Evolutionary conservation across 2,113 vertebrate species (phyloP), one percentile per base, ranked within the genome.

Genomic region (Percopsis transmontana): DNA sequence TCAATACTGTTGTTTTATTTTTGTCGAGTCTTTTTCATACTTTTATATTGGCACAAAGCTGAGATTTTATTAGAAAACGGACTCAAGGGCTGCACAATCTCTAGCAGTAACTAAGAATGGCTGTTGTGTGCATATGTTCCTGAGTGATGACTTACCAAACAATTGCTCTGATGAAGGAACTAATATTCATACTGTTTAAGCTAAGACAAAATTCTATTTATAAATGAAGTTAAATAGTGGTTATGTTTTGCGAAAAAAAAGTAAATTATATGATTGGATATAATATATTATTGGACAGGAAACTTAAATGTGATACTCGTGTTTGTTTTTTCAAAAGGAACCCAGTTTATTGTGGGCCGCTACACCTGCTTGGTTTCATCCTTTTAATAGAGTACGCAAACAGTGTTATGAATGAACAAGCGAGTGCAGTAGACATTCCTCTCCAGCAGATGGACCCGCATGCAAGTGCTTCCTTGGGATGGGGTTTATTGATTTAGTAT

Each of bases 381-480:
- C 58, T 7, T 62, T 42, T 18, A n/a, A 5, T 15, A 33, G 54
- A 38, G 20, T 12, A 27, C 23, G 1, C 59, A 67, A 74, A 66
- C 66, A 65, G 33, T 24, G 9, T 84, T 85, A 82, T 90, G 86
- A 90, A 88, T 88, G 85, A 82, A 80, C 63, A 58, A 62, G 6
- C 21, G 45, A 51, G 70, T 84, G 91, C 86, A 91, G 85, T 92
- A 63, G 57, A 72, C 74, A 15, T 81, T 66, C 85, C 76, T 87
- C 68, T 84, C 88, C 93, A 91, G 90, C 75, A 94, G 92, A 92
- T 91, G 93, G 91, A 91, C 83, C 85, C 85, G 87, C 85, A 84
- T 88, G 85, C 88, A 83, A 88, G 70, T 74, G 66, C 79, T 84
- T 72, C 63, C 53, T 16, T 53, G 60, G 58, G 21, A 0, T 19